These are phyloP conservation scores for Podarcis cretensis DNA, from an alignment of 2,113 vertebrate genomes.

Conservation along the genomic window DNA sequence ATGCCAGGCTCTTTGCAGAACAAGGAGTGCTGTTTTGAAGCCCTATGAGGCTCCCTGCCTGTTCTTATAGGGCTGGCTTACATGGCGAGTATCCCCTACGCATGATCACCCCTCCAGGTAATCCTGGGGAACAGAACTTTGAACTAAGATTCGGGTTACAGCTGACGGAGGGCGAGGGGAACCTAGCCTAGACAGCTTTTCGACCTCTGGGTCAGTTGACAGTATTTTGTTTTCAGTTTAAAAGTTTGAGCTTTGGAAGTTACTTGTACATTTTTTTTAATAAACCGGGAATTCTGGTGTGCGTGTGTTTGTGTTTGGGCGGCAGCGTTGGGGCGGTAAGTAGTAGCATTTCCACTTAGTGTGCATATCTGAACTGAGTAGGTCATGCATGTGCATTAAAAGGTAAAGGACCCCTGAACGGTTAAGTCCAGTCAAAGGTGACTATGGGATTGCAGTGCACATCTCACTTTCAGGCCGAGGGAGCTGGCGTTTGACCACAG, in stretches of 20 bases:
- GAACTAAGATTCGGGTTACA: neutral
- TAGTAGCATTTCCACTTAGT: neutral
- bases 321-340: too few relatives aligned
- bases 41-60: neutral
- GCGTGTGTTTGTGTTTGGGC: too few relatives aligned
- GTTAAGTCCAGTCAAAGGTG: too few relatives aligned
- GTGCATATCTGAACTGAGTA: neutral
- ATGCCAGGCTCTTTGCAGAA: neutral
- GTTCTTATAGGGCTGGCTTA: neutral
- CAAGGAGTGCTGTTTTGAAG: neutral
- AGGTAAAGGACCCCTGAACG: neutral
- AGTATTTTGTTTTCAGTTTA: neutral
- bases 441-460: too few relatives aligned
- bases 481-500: too few relatives aligned
- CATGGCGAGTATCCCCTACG: neutral
- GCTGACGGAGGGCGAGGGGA: neutral
- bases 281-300: neutral
- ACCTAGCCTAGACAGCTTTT: neutral
- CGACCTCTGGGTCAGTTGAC: neutral
- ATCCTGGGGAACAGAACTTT: neutral
- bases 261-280: neutral
- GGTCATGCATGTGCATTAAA: neutral
- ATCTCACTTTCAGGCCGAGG: too few relatives aligned
- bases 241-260: neutral
- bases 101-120: neutral